Base-by-base conservation (phyloP, 2,797 vertebrate species). In the Cuniculus paca region DNA sequence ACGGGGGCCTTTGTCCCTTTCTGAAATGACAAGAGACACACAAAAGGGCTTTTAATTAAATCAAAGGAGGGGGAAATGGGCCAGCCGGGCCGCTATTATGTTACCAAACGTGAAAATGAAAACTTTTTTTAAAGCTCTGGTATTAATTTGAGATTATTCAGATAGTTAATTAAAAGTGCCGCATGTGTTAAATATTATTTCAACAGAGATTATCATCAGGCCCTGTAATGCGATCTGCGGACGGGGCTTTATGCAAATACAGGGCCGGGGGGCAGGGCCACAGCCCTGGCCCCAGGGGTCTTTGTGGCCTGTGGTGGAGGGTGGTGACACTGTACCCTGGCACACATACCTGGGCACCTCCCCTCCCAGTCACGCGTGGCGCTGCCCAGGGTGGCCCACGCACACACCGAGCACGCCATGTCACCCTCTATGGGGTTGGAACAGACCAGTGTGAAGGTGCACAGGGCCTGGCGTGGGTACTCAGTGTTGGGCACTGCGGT, bases 181-280 rank as follows among this genome's bases (percentile, higher is more conserved):
- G 99, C 99, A 99, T 99, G 99, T 99, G 99, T 99, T 99, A 99
- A 99, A 99, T 99, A 99, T 99, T 99, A 99, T 99, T 99, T 99
- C 99, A 99, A 99, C 99, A 99, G 99, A 99, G 99, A 99, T 99
- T 99, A 98, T 99, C 99, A 99, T 99, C 99, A 98, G 98, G 98
- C 98, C 98, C 99, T 99, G 99, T 99, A 99, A 99, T 99, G 99
- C 98, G 99, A 99, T 99, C 99, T 99, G 99, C 99, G 99, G 98
- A 99, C 99, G 99, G 99, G 99, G 98, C 99, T 99, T 99, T 99
- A 98, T 99, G 99, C 99, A 99, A 99, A 99, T 99, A 99, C 98
- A 98, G 98, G 98, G 98, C 77, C 19, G 11, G 19, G 19, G 31
- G 61, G 92, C 31, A 24, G 24, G 54, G 98, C 98, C 48, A 34